A percentile compares a stretch with the other conserved stretches of the same genome.
Evolutionary conservation across 2,888 invertebrate genomes (phyloP).

Genomic region (Octonoba sinensis): DNA sequence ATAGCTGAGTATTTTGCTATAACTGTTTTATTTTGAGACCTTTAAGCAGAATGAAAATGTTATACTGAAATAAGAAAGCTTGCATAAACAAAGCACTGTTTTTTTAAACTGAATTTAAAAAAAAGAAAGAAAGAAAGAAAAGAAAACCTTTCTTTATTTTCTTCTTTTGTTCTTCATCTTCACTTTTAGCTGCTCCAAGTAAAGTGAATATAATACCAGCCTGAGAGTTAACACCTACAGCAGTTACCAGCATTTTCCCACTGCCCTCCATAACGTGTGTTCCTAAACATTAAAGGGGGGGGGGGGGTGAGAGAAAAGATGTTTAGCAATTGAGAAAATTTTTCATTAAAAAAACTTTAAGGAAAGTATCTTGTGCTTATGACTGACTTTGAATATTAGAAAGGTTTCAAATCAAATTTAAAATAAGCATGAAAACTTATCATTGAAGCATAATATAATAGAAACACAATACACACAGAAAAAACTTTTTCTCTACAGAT

Average conservation of each 20-base stretch:
- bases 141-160: constrained; percentile 72
- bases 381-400: too few species aligned
- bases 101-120: background rate
- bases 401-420: too few species aligned
- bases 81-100: background rate
- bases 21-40: too few species aligned
- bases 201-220: constrained; percentile 99
- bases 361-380: too few species aligned
- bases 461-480: too few species aligned
- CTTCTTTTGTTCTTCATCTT: constrained; percentile 89
- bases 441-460: too few species aligned
- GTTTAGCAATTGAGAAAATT: background rate
- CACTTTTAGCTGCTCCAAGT: constrained; percentile 84
- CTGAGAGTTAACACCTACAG: constrained; percentile 97
- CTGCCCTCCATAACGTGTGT: constrained; percentile 99
- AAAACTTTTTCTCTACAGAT: too few species aligned
- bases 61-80: constrained; percentile 1
- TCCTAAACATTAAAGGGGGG: constrained; percentile 20
- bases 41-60: too few species aligned
- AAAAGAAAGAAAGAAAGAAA: background rate
- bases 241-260: constrained; percentile 97
- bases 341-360: too few species aligned
- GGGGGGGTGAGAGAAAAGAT: background rate
- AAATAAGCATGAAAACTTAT: too few species aligned
- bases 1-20: too few species aligned